Evolutionary conservation across 2,888 invertebrate genomes (phyloP).

Genomic region (Drosophila birchii): DNA sequence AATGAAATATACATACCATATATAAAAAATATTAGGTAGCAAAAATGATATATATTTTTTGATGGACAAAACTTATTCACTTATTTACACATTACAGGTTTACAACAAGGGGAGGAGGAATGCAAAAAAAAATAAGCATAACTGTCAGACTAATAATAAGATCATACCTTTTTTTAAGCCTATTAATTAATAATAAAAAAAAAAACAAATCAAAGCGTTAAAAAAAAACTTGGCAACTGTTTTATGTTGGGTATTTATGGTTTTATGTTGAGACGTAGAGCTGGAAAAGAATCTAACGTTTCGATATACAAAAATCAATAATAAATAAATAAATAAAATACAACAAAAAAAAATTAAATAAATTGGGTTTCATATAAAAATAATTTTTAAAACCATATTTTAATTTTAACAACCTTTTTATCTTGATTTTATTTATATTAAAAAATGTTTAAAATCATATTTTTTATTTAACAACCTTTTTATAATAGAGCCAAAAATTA

Average conservation of each 20-base stretch:
- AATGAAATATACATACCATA: conserved; percentile 3
- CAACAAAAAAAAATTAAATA: no score
- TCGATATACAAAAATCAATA: background rate
- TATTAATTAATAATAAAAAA: background rate
- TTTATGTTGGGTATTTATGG: background rate
- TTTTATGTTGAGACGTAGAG: background rate
- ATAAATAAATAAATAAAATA: no score
- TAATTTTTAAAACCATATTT: background rate
- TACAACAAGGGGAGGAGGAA: background rate
- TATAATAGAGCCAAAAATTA: no score
- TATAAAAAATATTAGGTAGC: background rate
- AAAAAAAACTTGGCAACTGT: background rate
- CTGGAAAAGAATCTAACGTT: background rate
- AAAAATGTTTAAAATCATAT: no score
- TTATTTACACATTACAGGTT: conserved; percentile 3
- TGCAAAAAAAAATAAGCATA: background rate
- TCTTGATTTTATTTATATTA: no score
- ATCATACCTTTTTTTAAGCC: background rate
- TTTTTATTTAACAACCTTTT: no score
- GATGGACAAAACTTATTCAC: background rate
- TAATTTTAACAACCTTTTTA: no score
- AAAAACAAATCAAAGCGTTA: background rate
- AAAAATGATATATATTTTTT: background rate
- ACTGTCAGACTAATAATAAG: conserved; percentile 1
- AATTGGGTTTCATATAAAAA: background rate